Evolutionary conservation across 2,888 invertebrate species (phyloP).

Genomic region (Leptopilina myrica): DNA sequence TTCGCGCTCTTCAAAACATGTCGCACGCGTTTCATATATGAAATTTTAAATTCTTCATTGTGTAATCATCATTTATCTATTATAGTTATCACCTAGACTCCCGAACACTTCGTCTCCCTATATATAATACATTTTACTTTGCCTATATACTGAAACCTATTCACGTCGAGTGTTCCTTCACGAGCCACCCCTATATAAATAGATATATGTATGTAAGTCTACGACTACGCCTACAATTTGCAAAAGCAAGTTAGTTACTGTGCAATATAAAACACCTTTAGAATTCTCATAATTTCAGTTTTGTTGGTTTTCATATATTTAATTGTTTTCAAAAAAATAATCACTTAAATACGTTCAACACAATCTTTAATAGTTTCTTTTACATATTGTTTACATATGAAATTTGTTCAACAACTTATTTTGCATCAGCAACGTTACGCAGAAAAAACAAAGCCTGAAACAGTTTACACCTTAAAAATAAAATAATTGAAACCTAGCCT

Average conservation of each 20-base stretch:
- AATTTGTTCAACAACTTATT: too few relatives aligned
- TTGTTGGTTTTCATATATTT: too few relatives aligned
- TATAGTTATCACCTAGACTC: background rate
- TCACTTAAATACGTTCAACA: too few relatives aligned
- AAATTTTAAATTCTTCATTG: constrained; percentile 46
- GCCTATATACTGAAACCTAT: background rate
- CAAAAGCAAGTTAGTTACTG: background rate
- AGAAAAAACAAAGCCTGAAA: too few relatives aligned
- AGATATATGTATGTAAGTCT: background rate
- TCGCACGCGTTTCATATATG: constrained; percentile 58
- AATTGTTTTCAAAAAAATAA: too few relatives aligned
- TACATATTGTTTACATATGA: too few relatives aligned
- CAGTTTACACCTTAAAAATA: too few relatives aligned
- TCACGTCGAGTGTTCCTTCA: constrained; percentile 9
- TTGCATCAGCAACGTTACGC: too few relatives aligned
- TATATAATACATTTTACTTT: too few relatives aligned
- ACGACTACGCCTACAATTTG: constrained; percentile 15
- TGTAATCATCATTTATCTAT: constrained; percentile 47
- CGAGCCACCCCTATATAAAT: background rate
- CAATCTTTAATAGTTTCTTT: too few relatives aligned
- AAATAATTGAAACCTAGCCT: too few relatives aligned
- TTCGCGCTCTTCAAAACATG: constrained; percentile 62
- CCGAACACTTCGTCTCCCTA: constrained; percentile 1
- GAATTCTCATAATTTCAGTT: too few relatives aligned
- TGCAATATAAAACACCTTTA: background rate